Base-by-base conservation (phyloP, 23 tunicate genomes). In the Ciona savignyi region DNA sequence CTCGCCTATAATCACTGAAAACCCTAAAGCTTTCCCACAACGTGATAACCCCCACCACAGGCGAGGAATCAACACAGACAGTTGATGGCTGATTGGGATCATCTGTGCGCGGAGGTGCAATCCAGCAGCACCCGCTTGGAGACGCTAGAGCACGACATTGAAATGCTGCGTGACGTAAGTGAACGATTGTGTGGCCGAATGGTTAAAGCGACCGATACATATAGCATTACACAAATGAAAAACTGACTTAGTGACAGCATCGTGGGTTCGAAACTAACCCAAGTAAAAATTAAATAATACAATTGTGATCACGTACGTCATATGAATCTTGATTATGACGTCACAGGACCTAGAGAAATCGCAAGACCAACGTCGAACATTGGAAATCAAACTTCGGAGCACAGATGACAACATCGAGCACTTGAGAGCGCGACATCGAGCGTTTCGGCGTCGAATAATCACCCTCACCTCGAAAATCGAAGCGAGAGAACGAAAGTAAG, bases 401-500 rank as follows among this genome's bases (percentile, higher is more conserved):
- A 64, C 86, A 30, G 76, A 60, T 23, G 88, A 82, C 26, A 73
- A 73, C 24, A 67, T 82, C 60, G 88, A 88, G 19, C 64, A 42
- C 34, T 63, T 88, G n/a, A 49, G 83, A 60, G 70, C 83, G 26
- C 71, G 77, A 2, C 96, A 88, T 33, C 34, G 88, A 66, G 79
- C 87, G 6, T 35, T 88, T 2, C 35, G 87, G 29, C 82, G 78
- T 42, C 69, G 75, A 33, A 73, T 82, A 26, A 77, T 56, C 48
- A n/a, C 60, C 22, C 71, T 72, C 23, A 42, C 65, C 20, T 77
- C 68, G 42, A 77, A 78, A 78, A 67, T 88, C 3, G 96, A 88
- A 73, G 80, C 75, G n/a, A 51, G 88, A 26, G 96, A 88, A 73
- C 51, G 96, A 68, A 82, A 69, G 96, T 88, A 74, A 49, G 78